Conservation (phyloP, 2,113 vertebrate species). For the Apodemus sylvaticus region DNA sequence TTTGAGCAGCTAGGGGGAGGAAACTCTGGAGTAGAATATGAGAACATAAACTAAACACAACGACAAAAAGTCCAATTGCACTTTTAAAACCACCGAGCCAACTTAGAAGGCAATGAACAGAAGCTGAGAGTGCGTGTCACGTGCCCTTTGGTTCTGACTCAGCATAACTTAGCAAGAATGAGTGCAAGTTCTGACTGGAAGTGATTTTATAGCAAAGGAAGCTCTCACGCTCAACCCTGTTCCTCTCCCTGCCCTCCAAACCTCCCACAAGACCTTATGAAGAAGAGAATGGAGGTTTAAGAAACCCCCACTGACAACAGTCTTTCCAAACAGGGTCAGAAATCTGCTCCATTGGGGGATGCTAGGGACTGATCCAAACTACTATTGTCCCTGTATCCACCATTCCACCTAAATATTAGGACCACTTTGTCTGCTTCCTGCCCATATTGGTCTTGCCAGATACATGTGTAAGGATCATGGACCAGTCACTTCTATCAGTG, state of each 20-base stretch:
- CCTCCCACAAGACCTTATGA: not conserved
- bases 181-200: not conserved
- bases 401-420: too few relatives aligned
- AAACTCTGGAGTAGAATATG: not conserved
- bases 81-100: not conserved
- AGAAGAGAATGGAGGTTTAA: not conserved
- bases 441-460: too few relatives aligned
- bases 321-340: too few relatives aligned
- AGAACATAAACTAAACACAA: not conserved
- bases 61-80: not conserved
- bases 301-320: too few relatives aligned
- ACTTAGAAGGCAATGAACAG: not conserved
- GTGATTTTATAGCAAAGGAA: not conserved
- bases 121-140: not conserved
- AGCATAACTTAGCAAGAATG: not conserved
- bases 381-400: too few relatives aligned
- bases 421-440: too few relatives aligned
- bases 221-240: not conserved
- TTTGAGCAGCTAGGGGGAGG: not conserved
- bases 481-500: too few relatives aligned
- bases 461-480: too few relatives aligned
- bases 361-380: too few relatives aligned
- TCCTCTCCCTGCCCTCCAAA: not conserved
- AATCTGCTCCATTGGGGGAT: too few relatives aligned
- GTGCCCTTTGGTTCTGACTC: not conserved